phyloP scores from a whole-genome alignment of 2,797 vertebrate species.

The Sternarchorhynchus goeldii region DNA sequence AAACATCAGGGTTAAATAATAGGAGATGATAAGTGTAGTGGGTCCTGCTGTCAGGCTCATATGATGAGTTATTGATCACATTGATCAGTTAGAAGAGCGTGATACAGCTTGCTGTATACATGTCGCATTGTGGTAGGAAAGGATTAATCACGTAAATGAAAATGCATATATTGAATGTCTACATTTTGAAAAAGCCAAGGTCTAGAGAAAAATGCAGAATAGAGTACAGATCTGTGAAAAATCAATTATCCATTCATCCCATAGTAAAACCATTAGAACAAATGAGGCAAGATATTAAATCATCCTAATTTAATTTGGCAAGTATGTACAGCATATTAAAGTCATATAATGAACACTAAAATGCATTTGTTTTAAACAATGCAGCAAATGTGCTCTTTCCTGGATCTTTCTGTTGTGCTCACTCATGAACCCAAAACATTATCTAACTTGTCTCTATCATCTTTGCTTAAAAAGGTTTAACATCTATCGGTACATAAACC shows the following conservation, averaged over 20 bases:
- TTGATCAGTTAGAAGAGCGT: too few relatives aligned
- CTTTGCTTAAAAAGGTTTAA: conserved; percentile 19
- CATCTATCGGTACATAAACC: conserved; percentile 44
- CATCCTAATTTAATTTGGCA: conserved; percentile 75
- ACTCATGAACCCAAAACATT: conserved; percentile 68
- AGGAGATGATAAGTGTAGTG: too few relatives aligned
- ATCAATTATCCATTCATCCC: background rate
- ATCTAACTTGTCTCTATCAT: conserved; percentile 16
- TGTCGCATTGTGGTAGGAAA: too few relatives aligned
- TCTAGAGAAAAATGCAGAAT: too few relatives aligned
- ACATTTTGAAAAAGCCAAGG: too few relatives aligned
- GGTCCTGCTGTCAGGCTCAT: too few relatives aligned
- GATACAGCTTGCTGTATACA: too few relatives aligned
- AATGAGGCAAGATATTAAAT: conserved; percentile 69
- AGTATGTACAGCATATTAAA: conserved; percentile 74
- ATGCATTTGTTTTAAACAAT: conserved; percentile 71
- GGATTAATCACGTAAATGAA: too few relatives aligned
- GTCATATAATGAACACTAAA: conserved; percentile 72
- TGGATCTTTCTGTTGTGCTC: conserved; percentile 65
- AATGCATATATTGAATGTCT: too few relatives aligned
- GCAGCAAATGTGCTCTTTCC: conserved; percentile 79
- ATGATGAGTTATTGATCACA: too few relatives aligned
- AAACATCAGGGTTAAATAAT: too few relatives aligned
- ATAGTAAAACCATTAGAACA: conserved; percentile 54
- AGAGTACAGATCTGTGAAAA: background rate